Percentiles rank a stretch among this genome's conserved stretches.
Evolutionary conservation across 2,888 invertebrate genomes (phyloP).

Genomic region (Meta bourneti): DNA sequence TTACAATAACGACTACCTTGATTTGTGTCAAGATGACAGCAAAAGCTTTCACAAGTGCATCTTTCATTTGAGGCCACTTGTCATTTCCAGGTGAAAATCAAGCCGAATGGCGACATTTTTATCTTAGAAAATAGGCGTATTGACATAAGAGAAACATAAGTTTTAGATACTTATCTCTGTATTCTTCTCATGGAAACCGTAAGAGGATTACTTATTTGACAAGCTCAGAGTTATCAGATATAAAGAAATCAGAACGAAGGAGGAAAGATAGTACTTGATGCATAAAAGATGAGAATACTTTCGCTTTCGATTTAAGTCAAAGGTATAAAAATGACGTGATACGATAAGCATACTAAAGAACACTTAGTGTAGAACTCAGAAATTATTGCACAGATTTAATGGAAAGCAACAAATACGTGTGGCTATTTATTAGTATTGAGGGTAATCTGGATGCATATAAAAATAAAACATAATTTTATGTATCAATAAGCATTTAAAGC

Average conservation of each 20-base stretch:
- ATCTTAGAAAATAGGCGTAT: background rate
- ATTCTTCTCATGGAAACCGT: background rate
- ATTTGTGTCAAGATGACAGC: conserved; percentile 26
- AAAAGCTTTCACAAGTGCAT: conserved; percentile 9
- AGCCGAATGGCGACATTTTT: background rate
- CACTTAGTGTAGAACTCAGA: no score
- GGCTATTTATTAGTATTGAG: no score
- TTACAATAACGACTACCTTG: background rate
- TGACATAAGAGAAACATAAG: background rate
- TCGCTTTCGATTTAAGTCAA: background rate
- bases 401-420: no score
- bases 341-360: no score
- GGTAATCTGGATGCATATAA: no score
- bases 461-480: no score
- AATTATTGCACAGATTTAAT: no score
- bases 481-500: no score
- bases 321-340: background rate
- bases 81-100: conserved; percentile 4
- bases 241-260: background rate
- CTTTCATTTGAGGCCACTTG: background rate
- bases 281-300: background rate
- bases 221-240: background rate
- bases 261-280: background rate
- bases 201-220: background rate
- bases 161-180: background rate